These are phyloP conservation scores for Gallinago media DNA, from an alignment of 2,113 vertebrate genomes.

Conservation along the genomic window DNA sequence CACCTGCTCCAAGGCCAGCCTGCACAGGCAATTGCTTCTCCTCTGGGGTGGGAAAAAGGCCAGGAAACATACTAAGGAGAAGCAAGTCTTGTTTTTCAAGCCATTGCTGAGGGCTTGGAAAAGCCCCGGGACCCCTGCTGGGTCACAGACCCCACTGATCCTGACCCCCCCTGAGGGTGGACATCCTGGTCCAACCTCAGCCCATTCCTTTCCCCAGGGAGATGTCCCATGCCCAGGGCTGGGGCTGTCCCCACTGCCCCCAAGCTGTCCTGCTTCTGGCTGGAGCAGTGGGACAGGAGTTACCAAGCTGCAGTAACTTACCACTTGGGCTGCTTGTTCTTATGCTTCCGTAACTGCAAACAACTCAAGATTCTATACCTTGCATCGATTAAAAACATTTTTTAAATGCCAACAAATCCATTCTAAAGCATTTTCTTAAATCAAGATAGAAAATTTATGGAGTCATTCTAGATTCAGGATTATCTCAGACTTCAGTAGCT, in stretches of 20 bases:
- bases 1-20: background rate
- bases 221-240: background rate
- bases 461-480: background rate
- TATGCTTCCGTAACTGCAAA: background rate
- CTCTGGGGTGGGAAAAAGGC: background rate
- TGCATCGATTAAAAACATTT: background rate
- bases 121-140: background rate
- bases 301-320: background rate
- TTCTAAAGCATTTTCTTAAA: background rate
- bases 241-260: background rate
- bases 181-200: background rate
- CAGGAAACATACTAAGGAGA: background rate
- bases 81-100: background rate
- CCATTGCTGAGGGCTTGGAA: background rate
- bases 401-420: background rate
- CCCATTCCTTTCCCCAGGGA: background rate
- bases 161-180: accelerated
- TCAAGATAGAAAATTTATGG: background rate
- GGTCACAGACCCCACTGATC: background rate
- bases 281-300: background rate
- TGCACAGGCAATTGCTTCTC: background rate
- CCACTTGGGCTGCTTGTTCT: background rate
- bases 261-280: background rate
- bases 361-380: background rate
- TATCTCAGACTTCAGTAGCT: background rate